Evolutionary conservation across 2,888 invertebrate species (phyloP).

Genomic region (Endotricha flammealis): DNA sequence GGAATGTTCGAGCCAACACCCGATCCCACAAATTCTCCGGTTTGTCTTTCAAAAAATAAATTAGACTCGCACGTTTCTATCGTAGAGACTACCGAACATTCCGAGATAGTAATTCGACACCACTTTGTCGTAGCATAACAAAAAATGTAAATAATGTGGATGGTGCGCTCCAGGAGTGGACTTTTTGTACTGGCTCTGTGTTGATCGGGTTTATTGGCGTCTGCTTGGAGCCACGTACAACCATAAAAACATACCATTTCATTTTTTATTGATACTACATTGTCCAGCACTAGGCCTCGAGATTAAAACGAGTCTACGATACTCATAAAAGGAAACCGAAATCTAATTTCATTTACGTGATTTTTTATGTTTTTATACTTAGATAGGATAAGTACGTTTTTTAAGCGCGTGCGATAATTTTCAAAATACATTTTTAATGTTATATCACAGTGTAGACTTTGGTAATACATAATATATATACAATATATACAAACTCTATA

Average conservation of each 20-base stretch:
- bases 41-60: slow-evolving; percentile 11
- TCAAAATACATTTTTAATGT: too few species aligned
- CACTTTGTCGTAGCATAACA: slow-evolving; percentile 47
- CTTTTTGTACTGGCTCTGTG: slow-evolving; percentile 43
- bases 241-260: slow-evolving; percentile 48
- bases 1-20: too few species aligned
- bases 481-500: too few species aligned
- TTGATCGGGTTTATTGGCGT: slow-evolving; percentile 58
- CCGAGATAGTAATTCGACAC: slow-evolving; percentile 71
- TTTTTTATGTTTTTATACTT: slow-evolving; percentile 23
- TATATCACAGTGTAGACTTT: too few species aligned
- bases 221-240: slow-evolving; percentile 44
- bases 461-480: too few species aligned
- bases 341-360: slow-evolving; percentile 32
- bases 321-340: slow-evolving; percentile 41
- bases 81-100: slow-evolving; percentile 54
- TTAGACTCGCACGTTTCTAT: slow-evolving; percentile 18
- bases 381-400: too few species aligned
- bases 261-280: slow-evolving; percentile 44
- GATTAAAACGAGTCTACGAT: slow-evolving; percentile 44
- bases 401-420: too few species aligned
- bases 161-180: slow-evolving; percentile 49
- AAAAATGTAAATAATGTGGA: slow-evolving; percentile 65
- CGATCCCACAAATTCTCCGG: slow-evolving; percentile 35
- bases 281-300: slow-evolving; percentile 49